phyloP scores from a whole-genome alignment of 2,888 invertebrate genomes.

The Agonopterix alstromeriana region DNA sequence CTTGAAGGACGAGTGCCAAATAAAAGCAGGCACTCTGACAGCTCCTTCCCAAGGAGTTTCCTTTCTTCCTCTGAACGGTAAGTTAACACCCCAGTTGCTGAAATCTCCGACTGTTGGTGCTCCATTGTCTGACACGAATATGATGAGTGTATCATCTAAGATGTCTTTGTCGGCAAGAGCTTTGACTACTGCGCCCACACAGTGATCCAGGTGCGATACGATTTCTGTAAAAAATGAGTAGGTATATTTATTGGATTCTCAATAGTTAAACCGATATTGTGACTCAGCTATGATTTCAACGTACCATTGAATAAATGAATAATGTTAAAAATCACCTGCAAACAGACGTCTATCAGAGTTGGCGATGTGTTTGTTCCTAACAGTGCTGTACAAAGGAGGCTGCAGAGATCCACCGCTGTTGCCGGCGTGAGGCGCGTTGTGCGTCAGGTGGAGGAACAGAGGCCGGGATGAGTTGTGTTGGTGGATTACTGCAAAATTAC shows the following conservation, averaged over 20 bases:
- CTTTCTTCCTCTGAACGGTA: constrained; percentile 89
- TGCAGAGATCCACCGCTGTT: constrained; percentile 84
- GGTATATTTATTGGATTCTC: too few relatives aligned
- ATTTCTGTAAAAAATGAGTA: constrained; percentile 57
- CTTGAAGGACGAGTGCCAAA: constrained; percentile 79
- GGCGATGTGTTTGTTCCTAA: constrained; percentile 81
- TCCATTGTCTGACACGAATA: constrained; percentile 95
- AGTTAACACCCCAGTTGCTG: constrained; percentile 86
- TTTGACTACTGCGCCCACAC: constrained; percentile 85
- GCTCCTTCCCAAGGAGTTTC: constrained; percentile 91
- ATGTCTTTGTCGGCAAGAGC: constrained; percentile 81
- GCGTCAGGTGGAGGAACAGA: constrained; percentile 87
- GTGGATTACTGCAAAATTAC: constrained; percentile 67
- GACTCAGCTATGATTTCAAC: too few relatives aligned
- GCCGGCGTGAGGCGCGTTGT: constrained; percentile 88
- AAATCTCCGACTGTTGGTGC: constrained; percentile 86
- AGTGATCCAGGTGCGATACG: constrained; percentile 87
- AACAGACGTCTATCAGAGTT: constrained; percentile 83
- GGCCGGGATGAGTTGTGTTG: constrained; percentile 79
- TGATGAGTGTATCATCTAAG: constrained; percentile 87
- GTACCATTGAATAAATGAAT: too few relatives aligned
- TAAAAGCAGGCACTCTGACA: constrained; percentile 83
- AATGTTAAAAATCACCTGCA: constrained; percentile 76
- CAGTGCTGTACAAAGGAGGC: constrained; percentile 81
- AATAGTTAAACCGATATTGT: too few relatives aligned